These are phyloP conservation scores for Chironomus riparius DNA, from an alignment of 2,888 invertebrate genomes.

Conservation along the genomic window DNA sequence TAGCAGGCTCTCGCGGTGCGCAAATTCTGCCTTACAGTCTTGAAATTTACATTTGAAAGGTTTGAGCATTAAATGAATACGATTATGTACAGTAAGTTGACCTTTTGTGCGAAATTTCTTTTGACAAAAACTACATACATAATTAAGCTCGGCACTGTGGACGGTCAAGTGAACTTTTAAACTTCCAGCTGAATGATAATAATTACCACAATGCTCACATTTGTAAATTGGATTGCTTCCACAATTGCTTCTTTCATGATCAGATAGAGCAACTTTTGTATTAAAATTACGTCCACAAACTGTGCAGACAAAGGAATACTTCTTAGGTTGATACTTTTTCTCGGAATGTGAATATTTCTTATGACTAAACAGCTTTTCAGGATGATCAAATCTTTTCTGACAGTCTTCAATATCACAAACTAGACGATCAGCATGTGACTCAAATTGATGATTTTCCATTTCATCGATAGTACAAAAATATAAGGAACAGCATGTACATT, in stretches of 20 bases:
- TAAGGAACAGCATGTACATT: slow-evolving; percentile 42
- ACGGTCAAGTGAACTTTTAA: slow-evolving; percentile 43
- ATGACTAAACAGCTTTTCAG: slow-evolving; percentile 43
- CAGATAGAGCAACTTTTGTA: slow-evolving; percentile 40
- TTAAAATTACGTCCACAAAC: slow-evolving; percentile 35
- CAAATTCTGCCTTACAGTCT: slow-evolving; percentile 2
- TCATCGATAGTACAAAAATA: slow-evolving; percentile 41
- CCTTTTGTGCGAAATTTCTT: slow-evolving; percentile 39
- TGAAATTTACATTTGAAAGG: slow-evolving; percentile 41
- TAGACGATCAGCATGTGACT: slow-evolving; percentile 40
- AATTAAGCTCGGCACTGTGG: slow-evolving; percentile 38
- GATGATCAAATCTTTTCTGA: slow-evolving; percentile 42
- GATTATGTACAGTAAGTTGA: slow-evolving; percentile 39
- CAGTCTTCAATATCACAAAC: slow-evolving; percentile 40
- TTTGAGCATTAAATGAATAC: slow-evolving; percentile 45
- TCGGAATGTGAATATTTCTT: slow-evolving; percentile 32
- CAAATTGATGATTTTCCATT: slow-evolving; percentile 40
- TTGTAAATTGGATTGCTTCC: slow-evolving; percentile 39
- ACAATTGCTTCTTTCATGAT: slow-evolving; percentile 44
- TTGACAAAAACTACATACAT: slow-evolving; percentile 37
- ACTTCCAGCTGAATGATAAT: slow-evolving; percentile 42
- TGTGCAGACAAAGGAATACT: slow-evolving; percentile 35
- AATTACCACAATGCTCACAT: slow-evolving; percentile 41
- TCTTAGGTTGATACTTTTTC: slow-evolving; percentile 31
- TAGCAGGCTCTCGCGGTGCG: slow-evolving; percentile 6